A percentile compares a stretch with the other conserved stretches of the same genome.
These are phyloP conservation scores for Spheniscus humboldti DNA, from an alignment of 2,797 vertebrate genomes.

Conservation along the genomic window DNA sequence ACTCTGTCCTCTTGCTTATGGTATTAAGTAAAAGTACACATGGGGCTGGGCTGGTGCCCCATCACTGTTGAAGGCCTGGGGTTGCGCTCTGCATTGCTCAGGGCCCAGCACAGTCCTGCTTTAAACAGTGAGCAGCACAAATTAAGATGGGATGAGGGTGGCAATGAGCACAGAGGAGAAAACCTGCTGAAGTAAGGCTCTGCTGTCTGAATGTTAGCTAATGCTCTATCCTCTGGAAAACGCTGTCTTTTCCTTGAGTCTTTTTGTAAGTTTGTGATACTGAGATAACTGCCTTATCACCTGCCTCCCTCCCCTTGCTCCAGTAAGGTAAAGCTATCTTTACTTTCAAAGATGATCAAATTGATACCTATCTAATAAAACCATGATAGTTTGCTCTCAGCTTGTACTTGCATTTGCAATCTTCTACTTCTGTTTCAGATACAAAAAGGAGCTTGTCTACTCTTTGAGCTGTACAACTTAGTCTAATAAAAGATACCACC, in stretches of 20 bases:
- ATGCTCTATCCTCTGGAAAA: background rate
- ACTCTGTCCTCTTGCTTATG: background rate
- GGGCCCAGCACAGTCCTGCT: background rate
- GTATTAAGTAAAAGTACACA: background rate
- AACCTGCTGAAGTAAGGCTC: background rate
- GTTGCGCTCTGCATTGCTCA: background rate
- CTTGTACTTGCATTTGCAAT: background rate
- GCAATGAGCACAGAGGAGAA: background rate
- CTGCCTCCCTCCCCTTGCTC: background rate
- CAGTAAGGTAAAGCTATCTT: background rate
- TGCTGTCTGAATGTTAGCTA: background rate
- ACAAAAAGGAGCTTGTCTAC: background rate
- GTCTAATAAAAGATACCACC: background rate
- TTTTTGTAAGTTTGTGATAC: background rate
- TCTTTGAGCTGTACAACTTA: background rate
- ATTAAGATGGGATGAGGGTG: background rate
- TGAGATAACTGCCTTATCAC: background rate
- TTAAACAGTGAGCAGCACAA: background rate
- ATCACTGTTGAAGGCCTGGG: background rate
- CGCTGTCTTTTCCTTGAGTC: background rate
- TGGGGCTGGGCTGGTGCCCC: background rate
- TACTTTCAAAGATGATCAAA: background rate
- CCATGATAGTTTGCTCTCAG: background rate
- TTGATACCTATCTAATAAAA: background rate
- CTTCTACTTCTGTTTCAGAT: background rate